A percentile compares a stretch with the other conserved stretches of the same genome.
phyloP scores from a whole-genome alignment of 2,113 vertebrate species.

The Paramormyrops kingsleyae region DNA sequence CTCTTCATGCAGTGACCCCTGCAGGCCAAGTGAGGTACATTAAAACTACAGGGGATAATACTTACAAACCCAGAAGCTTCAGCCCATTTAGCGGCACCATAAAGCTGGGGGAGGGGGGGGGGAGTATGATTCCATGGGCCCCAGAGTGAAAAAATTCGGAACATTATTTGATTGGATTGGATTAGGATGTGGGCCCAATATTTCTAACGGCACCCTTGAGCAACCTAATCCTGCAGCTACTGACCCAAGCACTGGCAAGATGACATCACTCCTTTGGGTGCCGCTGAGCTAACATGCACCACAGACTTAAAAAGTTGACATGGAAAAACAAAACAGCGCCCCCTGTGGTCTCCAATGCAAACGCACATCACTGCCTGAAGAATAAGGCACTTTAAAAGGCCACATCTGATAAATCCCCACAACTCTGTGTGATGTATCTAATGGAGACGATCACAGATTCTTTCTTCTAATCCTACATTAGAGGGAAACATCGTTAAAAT shows the following conservation, averaged over 20 bases:
- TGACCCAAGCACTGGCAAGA: background rate
- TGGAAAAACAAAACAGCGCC: constrained; percentile 2
- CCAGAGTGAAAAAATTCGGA: background rate
- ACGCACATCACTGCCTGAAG: constrained; percentile 13
- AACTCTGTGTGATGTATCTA: constrained; percentile 28
- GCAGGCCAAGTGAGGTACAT: background rate
- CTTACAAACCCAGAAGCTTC: background rate
- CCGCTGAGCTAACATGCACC: background rate
- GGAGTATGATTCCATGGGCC: background rate
- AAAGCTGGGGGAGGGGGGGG: background rate
- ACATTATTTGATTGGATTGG: background rate
- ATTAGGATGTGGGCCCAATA: background rate
- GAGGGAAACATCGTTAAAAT: constrained; percentile 37
- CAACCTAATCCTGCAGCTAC: too few species aligned
- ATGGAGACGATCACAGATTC: constrained; percentile 25
- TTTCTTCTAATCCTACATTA: constrained; percentile 36
- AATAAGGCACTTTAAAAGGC: constrained; percentile 27
- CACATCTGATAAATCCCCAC: constrained; percentile 20
- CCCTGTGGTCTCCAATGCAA: constrained; percentile 2
- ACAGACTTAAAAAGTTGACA: constrained; percentile 15
- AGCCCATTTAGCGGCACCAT: background rate
- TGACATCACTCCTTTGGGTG: background rate
- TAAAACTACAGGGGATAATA: background rate
- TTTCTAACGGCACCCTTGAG: background rate
- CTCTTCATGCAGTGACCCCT: background rate